Evolutionary conservation across 2,113 vertebrate genomes (phyloP).

Genomic region (Gnathonemus echidnorhynchus): DNA sequence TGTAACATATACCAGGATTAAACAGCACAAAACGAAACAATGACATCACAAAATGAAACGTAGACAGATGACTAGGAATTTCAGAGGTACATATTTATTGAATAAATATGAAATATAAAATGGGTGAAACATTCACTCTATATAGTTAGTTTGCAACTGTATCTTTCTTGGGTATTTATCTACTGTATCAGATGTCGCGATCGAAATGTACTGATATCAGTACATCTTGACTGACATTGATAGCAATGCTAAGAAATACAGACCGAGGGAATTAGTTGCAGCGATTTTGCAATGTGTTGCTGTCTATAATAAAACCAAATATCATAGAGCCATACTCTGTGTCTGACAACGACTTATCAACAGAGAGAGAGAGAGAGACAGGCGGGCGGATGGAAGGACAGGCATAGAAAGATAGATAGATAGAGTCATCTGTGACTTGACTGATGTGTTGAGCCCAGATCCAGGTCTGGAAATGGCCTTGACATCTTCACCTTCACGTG

Average conservation of each 20-base stretch:
- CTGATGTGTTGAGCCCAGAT: background rate
- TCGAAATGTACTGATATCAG: background rate
- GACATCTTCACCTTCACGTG: background rate
- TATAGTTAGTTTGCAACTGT: background rate
- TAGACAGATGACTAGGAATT: background rate
- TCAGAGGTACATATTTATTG: background rate
- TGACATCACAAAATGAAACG: background rate
- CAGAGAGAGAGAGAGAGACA: background rate
- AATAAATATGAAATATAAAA: background rate
- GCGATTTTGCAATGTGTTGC: background rate
- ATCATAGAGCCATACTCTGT: background rate
- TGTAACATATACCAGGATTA: background rate
- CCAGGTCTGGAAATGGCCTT: background rate
- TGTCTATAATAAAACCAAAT: background rate
- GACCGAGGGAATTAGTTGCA: background rate
- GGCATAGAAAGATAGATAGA: background rate
- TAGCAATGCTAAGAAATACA: background rate
- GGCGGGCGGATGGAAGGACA: no score
- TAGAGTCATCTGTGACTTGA: background rate
- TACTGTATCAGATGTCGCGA: background rate
- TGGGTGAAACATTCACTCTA: background rate
- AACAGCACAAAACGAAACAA: background rate
- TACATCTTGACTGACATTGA: background rate
- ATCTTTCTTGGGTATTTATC: background rate
- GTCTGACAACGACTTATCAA: background rate